Evolutionary conservation across 92 coral and sea anemone species (phyloP).

Genomic region (Zoanthus sociatus): DNA sequence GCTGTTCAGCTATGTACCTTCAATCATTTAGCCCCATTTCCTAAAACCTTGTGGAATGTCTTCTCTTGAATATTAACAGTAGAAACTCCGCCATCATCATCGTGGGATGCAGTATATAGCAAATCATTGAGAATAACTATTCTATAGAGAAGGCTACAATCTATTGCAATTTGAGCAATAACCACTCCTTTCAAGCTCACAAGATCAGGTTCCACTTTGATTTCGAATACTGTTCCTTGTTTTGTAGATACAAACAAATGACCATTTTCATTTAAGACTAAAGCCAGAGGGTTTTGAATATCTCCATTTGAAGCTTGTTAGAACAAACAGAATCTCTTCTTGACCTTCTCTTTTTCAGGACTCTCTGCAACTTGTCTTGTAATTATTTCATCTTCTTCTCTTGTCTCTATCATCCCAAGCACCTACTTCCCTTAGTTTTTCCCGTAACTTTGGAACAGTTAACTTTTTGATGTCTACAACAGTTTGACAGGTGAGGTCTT

Average conservation of each 20-base stretch:
- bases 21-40: slow-evolving; percentile 25
- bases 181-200: slow-evolving; percentile 35
- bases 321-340: neutral
- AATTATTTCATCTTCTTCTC: neutral
- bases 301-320: slow-evolving; percentile 48
- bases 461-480: neutral
- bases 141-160: slow-evolving; percentile 55
- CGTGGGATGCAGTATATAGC: slow-evolving; percentile 46
- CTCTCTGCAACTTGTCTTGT: slow-evolving; percentile 31
- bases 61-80: slow-evolving; percentile 15
- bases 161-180: slow-evolving; percentile 30
- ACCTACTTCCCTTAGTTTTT: slow-evolving; percentile 13
- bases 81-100: slow-evolving; percentile 39
- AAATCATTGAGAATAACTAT: slow-evolving; percentile 31
- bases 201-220: slow-evolving; percentile 40
- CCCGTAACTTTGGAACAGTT: neutral
- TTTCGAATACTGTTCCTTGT: slow-evolving; percentile 23
- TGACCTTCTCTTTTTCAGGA: slow-evolving; percentile 42
- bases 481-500: neutral
- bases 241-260: slow-evolving; percentile 43
- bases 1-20: slow-evolving; percentile 26
- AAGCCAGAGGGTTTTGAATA: slow-evolving; percentile 6
- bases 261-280: slow-evolving; percentile 36
- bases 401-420: slow-evolving; percentile 20
- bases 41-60: slow-evolving; percentile 33